Evolutionary conservation across 2,888 invertebrate genomes (phyloP), one percentile per base, ranked within the genome.

Genomic region (Acanthosoma haemorrhoidale): DNA sequence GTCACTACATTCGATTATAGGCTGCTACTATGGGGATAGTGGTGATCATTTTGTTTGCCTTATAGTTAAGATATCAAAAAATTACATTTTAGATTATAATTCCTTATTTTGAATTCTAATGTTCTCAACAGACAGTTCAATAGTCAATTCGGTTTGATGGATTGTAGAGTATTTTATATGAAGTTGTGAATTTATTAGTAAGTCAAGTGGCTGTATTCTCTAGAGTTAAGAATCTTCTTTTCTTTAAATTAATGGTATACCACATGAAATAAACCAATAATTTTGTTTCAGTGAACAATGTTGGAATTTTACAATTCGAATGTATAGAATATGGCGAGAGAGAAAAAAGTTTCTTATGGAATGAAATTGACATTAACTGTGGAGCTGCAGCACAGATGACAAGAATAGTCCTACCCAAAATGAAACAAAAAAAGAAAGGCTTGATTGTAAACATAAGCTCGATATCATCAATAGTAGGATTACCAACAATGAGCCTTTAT

Each of bases 381-480:
- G 57, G 51, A 11, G 15, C 67, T 57, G 13, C 34, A 8, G 57
- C 34, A 5, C 16, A 32, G 31, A 67, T 67, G 67, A 57, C 51
- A 6, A 43, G 57, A 67, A 67, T 67, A 25, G 51, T 67, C 9
- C 51, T 67, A 29, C 67, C 67, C 4, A 29, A 51, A 34, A 67
- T 67, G 67, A 67, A 51, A 34, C n/a, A 16, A 32, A 67, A 67
- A 34, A 51, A 31, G 13, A 67, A 67, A 6, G 67, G 67, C 8
- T 43, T 51, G 1, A 67, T 67, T 34, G 34, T 67, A 51, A 67
- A 67, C 51, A 18, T 67, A n/a, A 51, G 51, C 57, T 67, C 67
- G 1, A 29, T 67, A 2, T 32, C 51, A 21, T 32, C 51, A 38
- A 1, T 34, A n/a, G 18, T n/a, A 5, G n/a, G 32, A 29, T n/a